Conservation (phyloP, 2,888 invertebrate species). For the Catocala sponsa region DNA sequence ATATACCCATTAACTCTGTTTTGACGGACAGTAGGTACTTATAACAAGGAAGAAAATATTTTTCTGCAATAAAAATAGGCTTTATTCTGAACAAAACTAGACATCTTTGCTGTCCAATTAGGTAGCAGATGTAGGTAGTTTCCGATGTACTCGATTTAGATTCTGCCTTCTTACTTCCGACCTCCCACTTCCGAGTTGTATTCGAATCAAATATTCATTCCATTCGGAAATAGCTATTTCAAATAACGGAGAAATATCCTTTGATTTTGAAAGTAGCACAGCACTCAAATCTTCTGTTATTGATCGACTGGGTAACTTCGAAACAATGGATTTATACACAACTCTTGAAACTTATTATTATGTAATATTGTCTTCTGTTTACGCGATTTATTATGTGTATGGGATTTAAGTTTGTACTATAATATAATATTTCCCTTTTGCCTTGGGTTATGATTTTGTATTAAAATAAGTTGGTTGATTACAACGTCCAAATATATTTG, state of each 20-base stretch:
- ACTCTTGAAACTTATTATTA: conserved; percentile 8
- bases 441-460: too few relatives aligned
- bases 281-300: conserved; percentile 43
- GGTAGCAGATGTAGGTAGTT: conserved; percentile 52
- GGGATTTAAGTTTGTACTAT: not conserved
- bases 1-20: too few relatives aligned
- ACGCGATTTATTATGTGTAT: too few relatives aligned
- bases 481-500: too few relatives aligned
- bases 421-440: too few relatives aligned
- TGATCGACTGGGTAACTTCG: conserved; percentile 26
- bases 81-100: conserved; percentile 48
- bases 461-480: too few relatives aligned
- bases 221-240: conserved; percentile 52
- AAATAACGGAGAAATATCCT: conserved; percentile 46
- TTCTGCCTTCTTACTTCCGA: conserved; percentile 53
- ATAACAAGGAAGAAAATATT: not conserved
- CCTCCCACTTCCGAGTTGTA: conserved; percentile 33
- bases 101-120: conserved; percentile 68
- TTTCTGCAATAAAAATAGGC: conserved; percentile 7
- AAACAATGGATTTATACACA: conserved; percentile 21
- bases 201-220: conserved; percentile 65
- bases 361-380: too few relatives aligned
- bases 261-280: conserved; percentile 47
- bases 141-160: conserved; percentile 67
- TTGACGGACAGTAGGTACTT: not conserved